Evolutionary conservation across 2,113 vertebrate genomes (phyloP).

Genomic region (Microcebus murinus): DNA sequence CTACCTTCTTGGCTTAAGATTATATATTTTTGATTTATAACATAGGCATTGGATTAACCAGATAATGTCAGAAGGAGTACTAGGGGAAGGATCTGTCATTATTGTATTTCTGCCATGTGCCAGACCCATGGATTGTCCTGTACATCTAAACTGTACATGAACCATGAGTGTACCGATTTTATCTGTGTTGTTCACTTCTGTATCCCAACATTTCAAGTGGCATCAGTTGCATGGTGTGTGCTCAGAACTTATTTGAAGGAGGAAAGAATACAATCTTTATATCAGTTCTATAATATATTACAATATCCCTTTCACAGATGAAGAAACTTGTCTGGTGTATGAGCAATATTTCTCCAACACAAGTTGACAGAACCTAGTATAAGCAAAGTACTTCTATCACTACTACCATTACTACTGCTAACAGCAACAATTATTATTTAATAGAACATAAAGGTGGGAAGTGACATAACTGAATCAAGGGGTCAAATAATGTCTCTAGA

Average conservation of each 20-base stretch:
- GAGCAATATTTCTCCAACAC: not conserved
- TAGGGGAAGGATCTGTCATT: not conserved
- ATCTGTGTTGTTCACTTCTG: not conserved
- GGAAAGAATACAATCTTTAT: not conserved
- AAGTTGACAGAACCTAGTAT: not conserved
- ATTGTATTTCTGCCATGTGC: not conserved
- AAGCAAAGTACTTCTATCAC: not conserved
- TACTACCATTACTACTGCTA: not conserved
- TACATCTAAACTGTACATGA: not conserved
- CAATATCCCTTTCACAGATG: not conserved
- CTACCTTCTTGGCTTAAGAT: not conserved
- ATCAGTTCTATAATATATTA: not conserved
- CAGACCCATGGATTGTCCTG: not conserved
- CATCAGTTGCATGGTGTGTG: accelerated
- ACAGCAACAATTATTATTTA: not conserved
- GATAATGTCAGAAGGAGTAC: not conserved
- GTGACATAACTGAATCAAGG: not conserved
- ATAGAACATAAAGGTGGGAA: not conserved
- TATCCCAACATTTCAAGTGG: not conserved
- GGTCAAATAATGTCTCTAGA: not conserved
- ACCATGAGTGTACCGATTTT: not conserved
- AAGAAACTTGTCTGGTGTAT: not conserved
- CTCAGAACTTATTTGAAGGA: not conserved
- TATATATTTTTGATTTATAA: conserved; percentile 16
- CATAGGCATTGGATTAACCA: not conserved